Evolutionary conservation across 2,797 vertebrate species (phyloP).

Genomic region (Betta splendens): DNA sequence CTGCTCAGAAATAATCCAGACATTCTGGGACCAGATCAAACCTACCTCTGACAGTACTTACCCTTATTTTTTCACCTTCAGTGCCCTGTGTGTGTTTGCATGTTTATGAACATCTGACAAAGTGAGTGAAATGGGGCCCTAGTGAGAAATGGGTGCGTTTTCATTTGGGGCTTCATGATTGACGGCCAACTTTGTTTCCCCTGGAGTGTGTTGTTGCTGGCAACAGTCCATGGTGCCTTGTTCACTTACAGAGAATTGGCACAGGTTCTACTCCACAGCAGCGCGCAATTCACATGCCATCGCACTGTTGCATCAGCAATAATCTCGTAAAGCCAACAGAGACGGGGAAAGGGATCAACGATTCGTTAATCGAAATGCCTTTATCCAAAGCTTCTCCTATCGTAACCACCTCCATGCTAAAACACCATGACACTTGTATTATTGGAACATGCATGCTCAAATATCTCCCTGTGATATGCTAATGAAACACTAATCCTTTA

Average conservation of each 20-base stretch:
- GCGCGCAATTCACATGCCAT: conserved; percentile 65
- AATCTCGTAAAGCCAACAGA: conserved; percentile 71
- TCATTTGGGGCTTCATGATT: conserved; percentile 66
- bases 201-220: conserved; percentile 70
- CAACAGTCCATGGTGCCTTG: conserved; percentile 69
- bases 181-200: conserved; percentile 69
- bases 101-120: conserved; percentile 36
- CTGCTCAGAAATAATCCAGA: conserved; percentile 41
- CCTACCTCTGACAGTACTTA: conserved; percentile 15
- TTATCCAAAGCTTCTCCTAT: conserved; percentile 63
- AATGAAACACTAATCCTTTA: conserved; percentile 73
- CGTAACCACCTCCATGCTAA: conserved; percentile 63
- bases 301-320: conserved; percentile 76
- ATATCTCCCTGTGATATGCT: conserved; percentile 74
- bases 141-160: conserved; percentile 72
- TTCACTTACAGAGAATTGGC: conserved; percentile 73
- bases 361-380: conserved; percentile 66
- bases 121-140: conserved; percentile 34
- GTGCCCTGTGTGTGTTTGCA: conserved; percentile 14
- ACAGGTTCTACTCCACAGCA: conserved; percentile 63
- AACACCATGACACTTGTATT: conserved; percentile 58
- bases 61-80: not conserved
- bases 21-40: conserved; percentile 40
- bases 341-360: conserved; percentile 58
- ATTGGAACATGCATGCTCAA: conserved; percentile 67